Base-by-base conservation (phyloP, 2,888 invertebrate species). In the Autographa pulchrina region DNA sequence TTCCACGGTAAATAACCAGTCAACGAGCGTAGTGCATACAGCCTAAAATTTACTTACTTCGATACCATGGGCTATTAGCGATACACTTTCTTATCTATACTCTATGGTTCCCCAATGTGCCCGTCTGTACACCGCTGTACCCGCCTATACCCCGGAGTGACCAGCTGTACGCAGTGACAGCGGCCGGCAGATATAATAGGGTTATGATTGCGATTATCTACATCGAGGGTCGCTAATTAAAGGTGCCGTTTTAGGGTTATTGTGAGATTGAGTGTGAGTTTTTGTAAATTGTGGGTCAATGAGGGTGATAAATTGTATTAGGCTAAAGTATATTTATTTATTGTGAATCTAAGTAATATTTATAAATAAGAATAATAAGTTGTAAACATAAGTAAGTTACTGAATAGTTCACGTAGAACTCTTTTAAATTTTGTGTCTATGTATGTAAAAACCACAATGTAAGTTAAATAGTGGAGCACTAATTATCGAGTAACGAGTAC, bases 131-230 rank as follows among this genome's bases (percentile, higher is more conserved):
- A 38, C 75, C 68, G 74, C 18, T 18, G 18, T 54, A 2, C 54
- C 63, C 70, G 61, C 67, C n/a, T 16, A 43, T 59, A 25, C 38
- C 61, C 61, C 61, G 62, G 54, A 20, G 18, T 59, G 8, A 38
- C 61, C 73, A 58, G 63, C n/a, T 14, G 48, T 52, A 38, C 61
- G 61, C 1, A 38, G 25, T 38, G 8, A 54, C 31, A 41, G 35
- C 32, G 58, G 32, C 68, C 9, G 60, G 75, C 66, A 61, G 62
- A 59, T 68, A 65, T 71, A 78, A 78, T 78, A 78, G 78, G 78
- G 71, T 71, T 78, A 78, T 75, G 71, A 78, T 78, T 56, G 66
- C 66, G 78, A 78, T 78, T 78, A 78, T 78, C 78, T 78, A 69
- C 66, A 71, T 64, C 62, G 71, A 62, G 78, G 68, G 63, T 64